Conservation (phyloP, 2,888 invertebrate species). For the Ormyrus pomaceus region DNA sequence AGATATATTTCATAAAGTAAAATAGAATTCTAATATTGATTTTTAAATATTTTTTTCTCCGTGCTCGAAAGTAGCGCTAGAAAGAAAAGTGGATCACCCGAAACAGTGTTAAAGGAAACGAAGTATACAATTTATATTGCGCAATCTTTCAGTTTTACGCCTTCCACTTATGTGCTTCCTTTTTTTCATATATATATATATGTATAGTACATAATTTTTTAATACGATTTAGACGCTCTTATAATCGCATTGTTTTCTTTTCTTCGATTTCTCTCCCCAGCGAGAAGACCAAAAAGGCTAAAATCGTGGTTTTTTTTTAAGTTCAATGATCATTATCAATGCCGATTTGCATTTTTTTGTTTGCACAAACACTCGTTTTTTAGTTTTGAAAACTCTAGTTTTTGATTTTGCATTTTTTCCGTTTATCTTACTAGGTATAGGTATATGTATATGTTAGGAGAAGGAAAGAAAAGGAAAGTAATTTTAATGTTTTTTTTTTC, state of each 20-base stretch:
- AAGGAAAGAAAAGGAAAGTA: conserved; percentile 17
- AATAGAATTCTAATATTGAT: conserved; percentile 10
- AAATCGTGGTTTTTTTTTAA: conserved; percentile 50
- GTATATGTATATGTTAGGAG: not conserved
- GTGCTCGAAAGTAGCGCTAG: conserved; percentile 33
- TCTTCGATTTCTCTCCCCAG: conserved; percentile 37
- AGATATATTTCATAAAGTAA: conserved; percentile 28
- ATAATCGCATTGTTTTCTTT: conserved; percentile 37
- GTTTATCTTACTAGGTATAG: conserved; percentile 16
- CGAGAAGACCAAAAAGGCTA: conserved; percentile 30
- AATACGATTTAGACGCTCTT: conserved; percentile 46
- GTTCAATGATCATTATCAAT: conserved; percentile 30
- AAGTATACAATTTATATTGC: conserved; percentile 1
- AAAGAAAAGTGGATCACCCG: not conserved
- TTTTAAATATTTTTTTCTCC: conserved; percentile 52
- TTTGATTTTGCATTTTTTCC: conserved; percentile 47
- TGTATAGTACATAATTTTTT: conserved; percentile 43
- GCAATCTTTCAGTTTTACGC: conserved; percentile 38
- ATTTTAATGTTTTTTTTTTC: conserved; percentile 26
- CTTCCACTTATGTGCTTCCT: conserved; percentile 55
- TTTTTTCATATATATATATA: conserved; percentile 32
- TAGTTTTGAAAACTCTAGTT: conserved; percentile 29
- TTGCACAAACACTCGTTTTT: conserved; percentile 21
- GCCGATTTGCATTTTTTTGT: conserved; percentile 45
- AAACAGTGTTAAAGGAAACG: conserved; percentile 20